A percentile compares a stretch with the other conserved stretches of the same genome.
These are phyloP conservation scores for Mylabris phalerata DNA, from an alignment of 1,140 invertebrate genomes.

Conservation along the genomic window DNA sequence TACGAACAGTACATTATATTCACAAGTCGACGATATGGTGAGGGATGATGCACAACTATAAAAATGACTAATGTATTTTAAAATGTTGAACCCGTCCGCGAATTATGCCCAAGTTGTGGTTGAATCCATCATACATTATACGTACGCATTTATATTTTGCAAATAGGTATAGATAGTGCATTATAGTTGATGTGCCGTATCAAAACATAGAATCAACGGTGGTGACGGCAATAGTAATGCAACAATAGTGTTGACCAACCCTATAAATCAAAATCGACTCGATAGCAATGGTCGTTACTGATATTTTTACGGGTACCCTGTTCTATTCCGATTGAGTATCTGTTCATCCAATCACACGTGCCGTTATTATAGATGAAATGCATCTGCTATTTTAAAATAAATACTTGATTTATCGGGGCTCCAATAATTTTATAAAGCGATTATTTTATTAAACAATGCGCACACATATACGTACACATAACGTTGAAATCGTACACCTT, in stretches of 20 bases:
- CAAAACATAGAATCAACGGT: constrained; percentile 2
- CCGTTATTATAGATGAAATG: constrained; percentile 11
- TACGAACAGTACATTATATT: constrained; percentile 29
- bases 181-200: too few species aligned
- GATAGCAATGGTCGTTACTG: constrained; percentile 31
- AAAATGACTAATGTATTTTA: constrained; percentile 22
- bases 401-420: constrained; percentile 34
- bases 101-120: constrained; percentile 20
- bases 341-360: constrained; percentile 32
- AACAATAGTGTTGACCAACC: constrained; percentile 29
- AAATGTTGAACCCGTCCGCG: constrained; percentile 18
- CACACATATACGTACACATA: too few species aligned
- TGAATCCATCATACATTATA: too few species aligned
- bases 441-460: constrained; percentile 37
- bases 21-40: constrained; percentile 20
- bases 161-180: too few species aligned
- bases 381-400: constrained; percentile 26
- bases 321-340: constrained; percentile 33
- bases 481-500: neutral
- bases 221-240: constrained; percentile 25
- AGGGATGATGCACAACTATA: constrained; percentile 5
- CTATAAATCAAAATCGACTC: constrained; percentile 34
- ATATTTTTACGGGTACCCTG: constrained; percentile 30
- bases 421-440: constrained; percentile 39
- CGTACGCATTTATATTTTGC: too few species aligned